Evolutionary conservation across 2,888 invertebrate species (phyloP).

Genomic region (Clistopyga incitator): DNA sequence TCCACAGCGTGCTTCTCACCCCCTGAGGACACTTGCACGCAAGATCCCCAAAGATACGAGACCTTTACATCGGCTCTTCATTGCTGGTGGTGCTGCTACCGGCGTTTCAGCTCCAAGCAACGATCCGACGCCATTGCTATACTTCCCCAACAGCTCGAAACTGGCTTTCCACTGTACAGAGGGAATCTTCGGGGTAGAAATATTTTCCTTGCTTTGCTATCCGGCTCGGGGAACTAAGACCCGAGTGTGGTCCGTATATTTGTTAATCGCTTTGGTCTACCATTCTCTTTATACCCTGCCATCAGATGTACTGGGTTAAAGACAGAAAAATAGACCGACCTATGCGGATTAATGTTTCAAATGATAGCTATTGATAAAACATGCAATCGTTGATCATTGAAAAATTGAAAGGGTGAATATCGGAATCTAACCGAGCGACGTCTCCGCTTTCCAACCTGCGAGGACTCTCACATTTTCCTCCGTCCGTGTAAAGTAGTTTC

Average conservation of each 20-base stretch:
- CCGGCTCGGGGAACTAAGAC: background rate
- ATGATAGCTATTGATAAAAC: background rate
- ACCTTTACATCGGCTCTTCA: slow-evolving; percentile 73
- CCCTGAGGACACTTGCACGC: slow-evolving; percentile 78
- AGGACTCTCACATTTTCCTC: background rate
- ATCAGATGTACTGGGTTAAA: background rate
- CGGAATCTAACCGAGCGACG: background rate
- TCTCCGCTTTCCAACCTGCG: background rate
- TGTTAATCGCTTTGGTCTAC: background rate
- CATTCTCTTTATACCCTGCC: background rate
- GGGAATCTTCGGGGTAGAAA: slow-evolving; percentile 4
- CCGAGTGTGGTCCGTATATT: background rate
- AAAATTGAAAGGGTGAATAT: background rate
- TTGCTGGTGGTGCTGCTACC: slow-evolving; percentile 64
- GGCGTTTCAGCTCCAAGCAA: slow-evolving; percentile 65
- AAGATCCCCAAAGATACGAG: slow-evolving; percentile 79
- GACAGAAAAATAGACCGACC: background rate
- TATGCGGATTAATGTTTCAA: background rate
- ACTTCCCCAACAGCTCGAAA: slow-evolving; percentile 39
- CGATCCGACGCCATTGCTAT: slow-evolving; percentile 68
- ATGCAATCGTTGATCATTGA: background rate
- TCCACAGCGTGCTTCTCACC: slow-evolving; percentile 72
- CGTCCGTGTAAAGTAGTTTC: background rate
- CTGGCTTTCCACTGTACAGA: slow-evolving; percentile 36
- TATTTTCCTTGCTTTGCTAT: background rate